phyloP scores from a whole-genome alignment of 92 coral and sea anemone genomes.

The Phymanthus crucifer region DNA sequence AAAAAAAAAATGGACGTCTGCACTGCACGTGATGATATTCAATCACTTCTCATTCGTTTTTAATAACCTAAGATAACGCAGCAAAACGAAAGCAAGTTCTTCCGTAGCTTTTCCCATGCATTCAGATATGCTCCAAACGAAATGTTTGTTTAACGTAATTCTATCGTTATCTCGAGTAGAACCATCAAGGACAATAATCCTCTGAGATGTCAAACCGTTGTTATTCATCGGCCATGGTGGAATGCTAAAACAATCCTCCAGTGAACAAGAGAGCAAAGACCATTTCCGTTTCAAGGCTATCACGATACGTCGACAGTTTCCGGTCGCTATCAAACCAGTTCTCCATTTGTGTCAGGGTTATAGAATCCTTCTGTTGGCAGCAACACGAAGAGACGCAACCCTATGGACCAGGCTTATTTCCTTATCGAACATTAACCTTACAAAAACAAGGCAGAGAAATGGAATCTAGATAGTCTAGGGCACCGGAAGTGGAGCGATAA shows the following conservation, averaged over 20 bases:
- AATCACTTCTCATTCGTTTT: not conserved
- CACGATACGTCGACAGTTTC: constrained; percentile 22
- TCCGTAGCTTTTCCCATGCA: not conserved
- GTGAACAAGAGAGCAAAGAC: not conserved
- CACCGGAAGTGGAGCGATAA: constrained; percentile 33
- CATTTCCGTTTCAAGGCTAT: constrained; percentile 30
- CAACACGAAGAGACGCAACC: not conserved
- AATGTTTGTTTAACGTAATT: not conserved
- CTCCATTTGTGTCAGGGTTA: not conserved
- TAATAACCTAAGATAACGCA: not conserved
- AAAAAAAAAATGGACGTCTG: not conserved
- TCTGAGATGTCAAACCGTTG: not conserved
- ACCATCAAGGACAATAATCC: not conserved
- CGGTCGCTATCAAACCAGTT: constrained; percentile 18
- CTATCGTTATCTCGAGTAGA: not conserved
- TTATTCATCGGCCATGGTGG: constrained; percentile 13
- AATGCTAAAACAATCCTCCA: not conserved
- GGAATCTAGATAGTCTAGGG: not conserved
- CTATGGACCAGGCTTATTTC: constrained; percentile 4
- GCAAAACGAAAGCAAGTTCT: not conserved
- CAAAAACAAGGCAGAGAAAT: constrained; percentile 4
- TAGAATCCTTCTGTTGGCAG: not conserved
- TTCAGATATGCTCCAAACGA: not conserved
- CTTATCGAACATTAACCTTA: constrained; percentile 18
- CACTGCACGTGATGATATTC: not conserved